Percentiles rank a stretch among this genome's conserved stretches.
phyloP scores from a whole-genome alignment of 2,888 invertebrate genomes.

The Himalopsyche tibetana region DNA sequence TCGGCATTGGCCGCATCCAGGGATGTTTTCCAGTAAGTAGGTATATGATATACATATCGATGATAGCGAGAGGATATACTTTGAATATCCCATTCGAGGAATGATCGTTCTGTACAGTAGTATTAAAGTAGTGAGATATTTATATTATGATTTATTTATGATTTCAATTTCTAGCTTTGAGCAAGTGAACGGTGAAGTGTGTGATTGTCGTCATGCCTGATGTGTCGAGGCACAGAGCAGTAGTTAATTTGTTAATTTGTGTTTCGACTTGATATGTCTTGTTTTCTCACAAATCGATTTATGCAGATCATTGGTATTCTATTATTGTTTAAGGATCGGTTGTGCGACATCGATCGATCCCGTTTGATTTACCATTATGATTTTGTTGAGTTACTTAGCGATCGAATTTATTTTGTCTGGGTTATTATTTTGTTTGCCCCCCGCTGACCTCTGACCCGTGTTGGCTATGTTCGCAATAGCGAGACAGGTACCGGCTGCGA shows the following conservation, averaged over 20 bases:
- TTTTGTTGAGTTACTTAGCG: constrained; percentile 72
- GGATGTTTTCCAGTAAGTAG: constrained; percentile 87
- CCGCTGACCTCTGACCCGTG: constrained; percentile 85
- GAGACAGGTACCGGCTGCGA: constrained; percentile 96
- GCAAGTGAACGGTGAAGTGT: constrained; percentile 59
- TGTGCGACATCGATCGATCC: constrained; percentile 60
- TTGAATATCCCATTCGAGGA: constrained; percentile 61
- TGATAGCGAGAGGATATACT: constrained; percentile 56
- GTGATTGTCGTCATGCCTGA: constrained; percentile 58
- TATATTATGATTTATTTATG: constrained; percentile 56
- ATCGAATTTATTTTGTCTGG: constrained; percentile 67
- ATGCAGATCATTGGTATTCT: constrained; percentile 63
- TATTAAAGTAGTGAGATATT: constrained; percentile 60
- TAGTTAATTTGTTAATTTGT: constrained; percentile 59
- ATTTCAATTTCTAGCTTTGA: constrained; percentile 58
- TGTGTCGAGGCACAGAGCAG: constrained; percentile 61
- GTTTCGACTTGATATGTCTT: constrained; percentile 61
- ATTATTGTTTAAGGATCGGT: constrained; percentile 60
- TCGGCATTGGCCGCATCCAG: constrained; percentile 81
- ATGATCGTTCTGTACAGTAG: constrained; percentile 64
- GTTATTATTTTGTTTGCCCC: constrained; percentile 78
- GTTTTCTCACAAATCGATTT: constrained; percentile 62
- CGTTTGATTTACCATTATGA: constrained; percentile 70
- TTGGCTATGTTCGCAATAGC: constrained; percentile 86
- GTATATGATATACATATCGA: constrained; percentile 68